Base-by-base conservation (phyloP, 2,797 vertebrate species). In the Pteropus rufus region DNA sequence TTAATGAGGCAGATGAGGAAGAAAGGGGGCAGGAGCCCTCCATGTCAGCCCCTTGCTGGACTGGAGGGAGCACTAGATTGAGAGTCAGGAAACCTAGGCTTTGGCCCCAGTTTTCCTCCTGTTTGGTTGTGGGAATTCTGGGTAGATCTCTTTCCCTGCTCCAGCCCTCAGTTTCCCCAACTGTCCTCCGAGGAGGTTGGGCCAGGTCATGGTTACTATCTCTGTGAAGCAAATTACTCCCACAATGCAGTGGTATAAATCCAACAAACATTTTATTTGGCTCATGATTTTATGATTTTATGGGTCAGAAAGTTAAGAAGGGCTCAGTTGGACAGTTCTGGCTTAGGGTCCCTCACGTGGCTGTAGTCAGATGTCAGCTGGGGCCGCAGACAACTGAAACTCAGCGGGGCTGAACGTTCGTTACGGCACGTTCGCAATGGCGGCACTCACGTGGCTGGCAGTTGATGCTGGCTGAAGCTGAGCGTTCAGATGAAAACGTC, bases 121-220 rank as follows among this genome's bases (percentile, higher is more conserved):
- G 9, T 41, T 60, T 83, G 5, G 36, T 41, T 65, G 11, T 54
- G 88, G 34, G 67, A 70, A 88, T 49, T 94, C 65, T 95, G 60
- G 29, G 15, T 84, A 39, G 31, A 34, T 65, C 18, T 81, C 16
- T 62, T 82, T 21, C 10, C 34, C 2, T 26, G 0, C 36, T 44
- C 7, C 3, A 15, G 18, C 23, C 31, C 49, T 81, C 87, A 60
- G 18, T 76, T 87, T 88, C 89, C 44, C 58, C 19, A 46, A 2
- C 3, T 58, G 49, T 69, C 84, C 56, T 39, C n/a, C 9, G 23
- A 95, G 65, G 58, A 10, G 14, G 2, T 72, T 93, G 67, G 58
- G 29, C 64, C 64, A 70, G 41, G 23, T 75, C 69, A 15, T 79
- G 36, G 60, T 64, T 79, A 70, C 54, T 34, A 16, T 52, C 29